phyloP scores from a whole-genome alignment of 2,113 vertebrate species.

The Chloropsis cyanopogon region DNA sequence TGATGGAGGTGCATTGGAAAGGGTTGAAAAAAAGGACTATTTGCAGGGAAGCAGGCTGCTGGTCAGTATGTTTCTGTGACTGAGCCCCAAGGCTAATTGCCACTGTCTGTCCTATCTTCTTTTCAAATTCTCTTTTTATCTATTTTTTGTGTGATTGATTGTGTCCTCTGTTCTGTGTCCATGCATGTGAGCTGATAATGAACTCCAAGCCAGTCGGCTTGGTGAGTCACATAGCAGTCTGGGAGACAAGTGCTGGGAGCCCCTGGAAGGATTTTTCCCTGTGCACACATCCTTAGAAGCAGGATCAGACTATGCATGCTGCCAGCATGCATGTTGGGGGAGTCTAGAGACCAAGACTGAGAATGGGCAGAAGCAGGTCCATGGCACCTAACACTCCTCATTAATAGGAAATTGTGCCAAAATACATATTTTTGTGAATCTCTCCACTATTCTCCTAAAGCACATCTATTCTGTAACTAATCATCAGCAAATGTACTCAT shows the following conservation, averaged over 20 bases:
- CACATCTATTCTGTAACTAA: not conserved
- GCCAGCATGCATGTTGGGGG: rapidly evolving
- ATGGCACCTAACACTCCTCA: not conserved
- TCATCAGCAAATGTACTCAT: not conserved
- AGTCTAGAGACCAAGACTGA: not conserved
- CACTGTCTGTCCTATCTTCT: not conserved
- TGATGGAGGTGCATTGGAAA: not conserved
- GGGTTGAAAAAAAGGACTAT: not conserved
- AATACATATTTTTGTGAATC: not conserved
- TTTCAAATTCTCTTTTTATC: not conserved
- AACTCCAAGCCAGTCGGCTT: not conserved
- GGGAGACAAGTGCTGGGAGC: not conserved
- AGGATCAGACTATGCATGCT: not conserved
- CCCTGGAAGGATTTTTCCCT: not conserved
- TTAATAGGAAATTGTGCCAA: not conserved
- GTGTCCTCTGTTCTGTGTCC: not conserved
- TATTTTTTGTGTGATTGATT: not conserved
- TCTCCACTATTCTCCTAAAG: not conserved
- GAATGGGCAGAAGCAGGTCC: not conserved
- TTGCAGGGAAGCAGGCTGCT: not conserved
- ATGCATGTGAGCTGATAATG: not conserved
- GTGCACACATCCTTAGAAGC: not conserved
- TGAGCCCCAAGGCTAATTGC: not conserved
- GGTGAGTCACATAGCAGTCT: not conserved
- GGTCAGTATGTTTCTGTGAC: not conserved